These are phyloP conservation scores for Trachymyrmex cornetzi DNA, from an alignment of 1,140 invertebrate genomes.

Conservation along the genomic window DNA sequence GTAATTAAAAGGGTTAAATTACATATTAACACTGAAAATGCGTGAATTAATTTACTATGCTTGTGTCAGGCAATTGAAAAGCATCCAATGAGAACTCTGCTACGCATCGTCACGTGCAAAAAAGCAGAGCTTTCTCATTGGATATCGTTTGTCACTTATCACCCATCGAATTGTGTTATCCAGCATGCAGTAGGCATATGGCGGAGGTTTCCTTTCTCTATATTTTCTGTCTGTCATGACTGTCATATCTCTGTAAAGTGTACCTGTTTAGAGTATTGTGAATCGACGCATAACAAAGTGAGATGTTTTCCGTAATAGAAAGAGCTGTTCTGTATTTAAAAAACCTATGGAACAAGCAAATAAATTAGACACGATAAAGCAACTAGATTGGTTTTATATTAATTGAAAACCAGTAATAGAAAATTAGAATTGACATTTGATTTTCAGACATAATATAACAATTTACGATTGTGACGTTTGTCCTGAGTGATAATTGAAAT, in stretches of 20 bases:
- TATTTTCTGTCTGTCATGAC: background rate
- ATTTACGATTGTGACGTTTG: constrained; percentile 4
- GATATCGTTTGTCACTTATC: too few species aligned
- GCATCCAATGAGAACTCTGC: too few species aligned
- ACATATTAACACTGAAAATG: too few species aligned
- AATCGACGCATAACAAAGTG: background rate
- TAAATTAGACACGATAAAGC: background rate
- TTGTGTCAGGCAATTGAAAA: too few species aligned
- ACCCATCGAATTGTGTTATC: too few species aligned
- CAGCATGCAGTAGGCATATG: too few species aligned
- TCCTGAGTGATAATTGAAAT: constrained; percentile 1
- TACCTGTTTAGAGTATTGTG: background rate
- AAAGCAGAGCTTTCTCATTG: too few species aligned
- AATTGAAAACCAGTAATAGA: background rate
- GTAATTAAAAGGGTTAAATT: too few species aligned
- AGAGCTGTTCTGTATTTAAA: constrained; percentile 50
- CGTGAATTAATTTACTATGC: too few species aligned
- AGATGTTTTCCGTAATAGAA: constrained; percentile 17
- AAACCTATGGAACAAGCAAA: background rate
- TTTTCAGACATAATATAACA: background rate
- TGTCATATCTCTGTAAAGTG: background rate
- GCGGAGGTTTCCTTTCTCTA: too few species aligned
- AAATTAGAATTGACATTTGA: background rate
- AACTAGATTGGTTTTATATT: constrained; percentile 5
- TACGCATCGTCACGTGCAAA: too few species aligned